These are phyloP conservation scores for Onychomys leucogaster DNA, from an alignment of 2,797 vertebrate species.

Conservation along the genomic window DNA sequence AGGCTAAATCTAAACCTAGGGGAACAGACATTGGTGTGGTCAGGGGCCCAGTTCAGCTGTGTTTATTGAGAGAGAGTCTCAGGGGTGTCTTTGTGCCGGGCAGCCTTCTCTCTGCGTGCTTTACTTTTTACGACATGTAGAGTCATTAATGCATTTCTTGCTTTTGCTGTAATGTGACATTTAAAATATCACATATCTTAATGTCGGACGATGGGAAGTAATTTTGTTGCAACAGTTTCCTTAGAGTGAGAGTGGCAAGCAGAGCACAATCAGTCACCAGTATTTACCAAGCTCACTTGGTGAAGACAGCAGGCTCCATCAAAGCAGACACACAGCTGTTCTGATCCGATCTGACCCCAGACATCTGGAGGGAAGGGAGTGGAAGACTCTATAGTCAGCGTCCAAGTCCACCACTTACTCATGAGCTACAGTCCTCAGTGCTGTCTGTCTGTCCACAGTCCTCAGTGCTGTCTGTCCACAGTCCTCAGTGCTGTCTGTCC, in stretches of 20 bases:
- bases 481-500: no score
- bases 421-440: fast-evolving
- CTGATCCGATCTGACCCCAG: background rate
- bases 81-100: background rate
- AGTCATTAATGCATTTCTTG: constrained; percentile 16
- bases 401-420: background rate
- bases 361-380: background rate
- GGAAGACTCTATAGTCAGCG: background rate
- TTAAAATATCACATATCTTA: constrained; percentile 51
- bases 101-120: background rate
- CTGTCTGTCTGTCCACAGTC: no score
- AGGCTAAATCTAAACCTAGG: constrained; percentile 34
- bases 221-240: background rate
- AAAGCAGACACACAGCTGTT: background rate
- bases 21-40: constrained; percentile 10
- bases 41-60: constrained; percentile 47
- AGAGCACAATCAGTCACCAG: background rate
- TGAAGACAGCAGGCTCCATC: background rate
- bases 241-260: background rate
- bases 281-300: background rate
- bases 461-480: no score
- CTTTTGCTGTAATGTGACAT: constrained; percentile 15
- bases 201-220: background rate
- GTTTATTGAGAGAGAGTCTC: constrained; percentile 61
- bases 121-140: background rate